Evolutionary conservation across 2,113 vertebrate genomes (phyloP), one percentile per base, ranked within the genome.

Genomic region (Mobula hypostoma): DNA sequence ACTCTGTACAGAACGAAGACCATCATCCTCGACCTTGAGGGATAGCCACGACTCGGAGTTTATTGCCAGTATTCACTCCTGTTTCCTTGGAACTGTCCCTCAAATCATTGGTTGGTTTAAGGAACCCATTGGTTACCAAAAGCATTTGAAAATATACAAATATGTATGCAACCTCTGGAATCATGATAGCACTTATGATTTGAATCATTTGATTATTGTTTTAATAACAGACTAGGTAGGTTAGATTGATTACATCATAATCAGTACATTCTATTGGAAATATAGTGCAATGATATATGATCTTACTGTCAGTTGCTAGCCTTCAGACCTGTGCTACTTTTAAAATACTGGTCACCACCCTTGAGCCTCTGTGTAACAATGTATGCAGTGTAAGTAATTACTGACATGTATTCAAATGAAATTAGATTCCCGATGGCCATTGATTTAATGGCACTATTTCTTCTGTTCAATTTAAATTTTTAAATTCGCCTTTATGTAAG

Each of bases 141-240:
- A 56, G 7, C 36, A 56, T 83, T 79, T 83, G 80, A 58, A 80
- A 83, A 58, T 56, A 83, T 83, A 58, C 48, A 83, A 11, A 58
- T 9, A 24, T 58, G 19, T 58, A 21, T 83, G 48, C 24, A 83
- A 9, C 27, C 19, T 83, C 80, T 58, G 56, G 48, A 83, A 83
- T 83, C 80, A 83, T 83, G 80, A 48, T 83, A 27, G 24, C 79
- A 48, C 79, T 82, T 56, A 58, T 83, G 40, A 83, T 83, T 83
- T 58, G 48, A 83, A 82, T 56, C 40, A 58, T 27, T 56, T 83
- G 56, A 83, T 83, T 1, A 83, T 58, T 83, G 40, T 83, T 83
- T 56, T 24, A 21, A 79, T 79, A 83, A 83, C 21, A 21, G 36
- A 83, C 56, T 21, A 83, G 80, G 21, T 56, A 82, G 6, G 48